A percentile compares a stretch with the other conserved stretches of the same genome.
Conservation (phyloP, 2,113 vertebrate genomes). For the Nycticryphes semicollaris region DNA sequence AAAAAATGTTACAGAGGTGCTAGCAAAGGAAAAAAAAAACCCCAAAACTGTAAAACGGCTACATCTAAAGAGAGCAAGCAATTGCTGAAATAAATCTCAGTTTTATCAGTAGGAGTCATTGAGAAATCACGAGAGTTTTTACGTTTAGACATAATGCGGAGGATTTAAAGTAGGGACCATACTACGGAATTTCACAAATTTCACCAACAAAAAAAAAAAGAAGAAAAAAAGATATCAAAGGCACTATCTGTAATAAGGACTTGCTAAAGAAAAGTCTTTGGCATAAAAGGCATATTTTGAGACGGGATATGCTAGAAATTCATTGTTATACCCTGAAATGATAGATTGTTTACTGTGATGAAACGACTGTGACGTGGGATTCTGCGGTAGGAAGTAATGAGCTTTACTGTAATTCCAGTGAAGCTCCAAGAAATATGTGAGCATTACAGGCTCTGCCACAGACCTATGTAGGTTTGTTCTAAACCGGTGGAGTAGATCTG, state of each 20-base stretch:
- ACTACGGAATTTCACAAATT: not conserved
- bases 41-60: not conserved
- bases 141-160: not conserved
- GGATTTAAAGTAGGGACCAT: not conserved
- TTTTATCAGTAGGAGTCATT: not conserved
- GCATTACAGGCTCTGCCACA: not conserved
- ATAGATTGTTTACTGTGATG: not conserved
- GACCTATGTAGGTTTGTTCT: not conserved
- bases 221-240: not conserved
- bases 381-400: not conserved
- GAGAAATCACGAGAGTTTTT: not conserved
- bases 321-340: not conserved
- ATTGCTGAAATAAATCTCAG: slow-evolving; percentile 8
- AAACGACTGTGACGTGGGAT: not conserved
- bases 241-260: not conserved
- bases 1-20: not conserved
- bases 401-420: not conserved
- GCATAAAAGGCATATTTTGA: not conserved
- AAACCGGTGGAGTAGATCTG: not conserved
- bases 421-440: not conserved
- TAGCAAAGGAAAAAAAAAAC: not conserved
- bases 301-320: not conserved
- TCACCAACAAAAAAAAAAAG: not conserved
- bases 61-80: not conserved
- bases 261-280: not conserved